These are phyloP conservation scores for Tenebrio molitor DNA, from an alignment of 1,140 invertebrate genomes.

Conservation along the genomic window DNA sequence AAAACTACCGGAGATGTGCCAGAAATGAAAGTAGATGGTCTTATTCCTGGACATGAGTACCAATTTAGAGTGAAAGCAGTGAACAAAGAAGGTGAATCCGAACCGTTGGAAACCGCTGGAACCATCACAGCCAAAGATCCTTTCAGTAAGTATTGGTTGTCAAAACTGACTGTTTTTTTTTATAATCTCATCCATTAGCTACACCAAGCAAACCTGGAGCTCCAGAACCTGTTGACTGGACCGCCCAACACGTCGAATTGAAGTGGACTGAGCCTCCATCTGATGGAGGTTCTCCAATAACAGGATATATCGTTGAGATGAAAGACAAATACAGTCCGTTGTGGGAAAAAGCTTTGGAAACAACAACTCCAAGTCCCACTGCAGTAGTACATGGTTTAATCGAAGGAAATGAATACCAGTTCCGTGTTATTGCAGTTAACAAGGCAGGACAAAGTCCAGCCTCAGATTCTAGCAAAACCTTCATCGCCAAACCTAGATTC, in stretches of 20 bases:
- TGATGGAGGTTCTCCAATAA: conserved; percentile 93
- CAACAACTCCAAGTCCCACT: conserved; percentile 77
- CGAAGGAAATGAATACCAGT: conserved; percentile 98
- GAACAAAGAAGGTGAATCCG: conserved; percentile 97
- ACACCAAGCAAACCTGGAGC: conserved; percentile 85
- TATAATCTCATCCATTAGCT: too few species aligned
- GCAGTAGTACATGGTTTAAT: conserved; percentile 88
- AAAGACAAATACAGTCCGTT: conserved; percentile 96
- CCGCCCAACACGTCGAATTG: conserved; percentile 90
- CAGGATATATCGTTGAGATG: conserved; percentile 96
- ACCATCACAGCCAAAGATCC: conserved; percentile 97
- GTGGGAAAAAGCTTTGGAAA: conserved; percentile 92
- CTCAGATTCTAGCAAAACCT: conserved; percentile 87
- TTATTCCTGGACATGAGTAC: conserved; percentile 95
- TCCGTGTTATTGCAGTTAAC: conserved; percentile 96
- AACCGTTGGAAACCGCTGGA: conserved; percentile 93
- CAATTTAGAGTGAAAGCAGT: conserved; percentile 98
- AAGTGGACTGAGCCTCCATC: conserved; percentile 85
- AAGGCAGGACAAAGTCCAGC: conserved; percentile 94
- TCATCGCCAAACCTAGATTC: conserved; percentile 92
- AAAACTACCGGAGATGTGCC: conserved; percentile 81
- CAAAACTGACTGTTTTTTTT: conserved; percentile 24
- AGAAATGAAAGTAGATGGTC: conserved; percentile 89
- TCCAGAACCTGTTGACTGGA: conserved; percentile 92
- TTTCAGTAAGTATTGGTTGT: conserved; percentile 79